Evolutionary conservation across 2,888 invertebrate species (phyloP).

Genomic region (Trichacis sp.): DNA sequence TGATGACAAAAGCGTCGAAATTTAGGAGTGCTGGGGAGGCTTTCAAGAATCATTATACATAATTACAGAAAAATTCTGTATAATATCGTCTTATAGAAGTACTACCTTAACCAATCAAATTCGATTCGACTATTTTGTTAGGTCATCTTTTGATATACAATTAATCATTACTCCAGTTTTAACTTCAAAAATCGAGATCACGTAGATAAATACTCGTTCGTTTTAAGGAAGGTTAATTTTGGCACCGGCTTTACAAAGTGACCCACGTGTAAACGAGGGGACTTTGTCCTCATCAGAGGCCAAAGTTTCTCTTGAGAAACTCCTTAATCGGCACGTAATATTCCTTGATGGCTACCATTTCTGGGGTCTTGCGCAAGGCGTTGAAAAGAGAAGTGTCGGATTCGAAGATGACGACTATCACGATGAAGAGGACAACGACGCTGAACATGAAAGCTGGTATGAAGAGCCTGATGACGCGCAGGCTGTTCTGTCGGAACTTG

Average conservation of each 20-base stretch:
- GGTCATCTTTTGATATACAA: too few relatives aligned
- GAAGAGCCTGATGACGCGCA: slow-evolving; percentile 77
- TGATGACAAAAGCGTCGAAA: too few relatives aligned
- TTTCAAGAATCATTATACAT: too few relatives aligned
- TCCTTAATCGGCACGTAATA: slow-evolving; percentile 88
- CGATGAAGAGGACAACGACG: slow-evolving; percentile 76
- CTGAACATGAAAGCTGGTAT: slow-evolving; percentile 84
- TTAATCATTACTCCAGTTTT: too few relatives aligned
- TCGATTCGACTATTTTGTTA: too few relatives aligned
- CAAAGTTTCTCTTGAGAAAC: slow-evolving; percentile 76
- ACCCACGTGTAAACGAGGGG: slow-evolving; percentile 9
- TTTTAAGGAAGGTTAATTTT: not conserved
- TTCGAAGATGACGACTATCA: slow-evolving; percentile 81
- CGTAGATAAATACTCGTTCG: too few relatives aligned
- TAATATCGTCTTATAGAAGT: too few relatives aligned
- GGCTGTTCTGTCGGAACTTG: slow-evolving; percentile 54
- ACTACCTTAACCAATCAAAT: too few relatives aligned
- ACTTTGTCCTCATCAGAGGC: slow-evolving; percentile 71
- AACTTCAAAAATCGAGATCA: too few relatives aligned
- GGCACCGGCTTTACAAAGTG: slow-evolving; percentile 8
- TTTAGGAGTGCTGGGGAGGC: too few relatives aligned
- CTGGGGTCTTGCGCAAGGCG: slow-evolving; percentile 80
- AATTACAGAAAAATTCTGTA: too few relatives aligned
- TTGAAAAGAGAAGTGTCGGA: slow-evolving; percentile 81
- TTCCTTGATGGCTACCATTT: slow-evolving; percentile 80